Conservation (phyloP, 2,113 vertebrate species). For the Amphilophus citrinellus region DNA sequence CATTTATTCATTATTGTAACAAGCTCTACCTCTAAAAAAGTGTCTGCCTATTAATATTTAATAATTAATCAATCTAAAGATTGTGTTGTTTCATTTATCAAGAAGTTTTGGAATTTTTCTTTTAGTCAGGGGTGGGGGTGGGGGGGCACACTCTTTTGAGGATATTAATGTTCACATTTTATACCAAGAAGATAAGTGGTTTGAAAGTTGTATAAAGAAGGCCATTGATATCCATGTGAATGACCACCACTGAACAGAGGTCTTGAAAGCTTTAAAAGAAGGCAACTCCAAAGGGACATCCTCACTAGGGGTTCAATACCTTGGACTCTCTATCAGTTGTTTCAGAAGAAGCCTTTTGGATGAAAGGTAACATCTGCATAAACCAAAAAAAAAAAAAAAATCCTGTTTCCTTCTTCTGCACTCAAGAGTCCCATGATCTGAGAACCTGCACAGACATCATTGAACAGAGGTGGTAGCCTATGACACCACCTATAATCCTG, state of each 20-base stretch:
- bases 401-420: no score
- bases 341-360: not conserved
- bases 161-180: no score
- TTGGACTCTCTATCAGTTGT: not conserved
- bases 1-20: not conserved
- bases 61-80: not conserved
- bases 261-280: no score
- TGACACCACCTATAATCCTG: no score
- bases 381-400: not conserved
- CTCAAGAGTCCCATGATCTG: no score
- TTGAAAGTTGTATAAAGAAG: not conserved
- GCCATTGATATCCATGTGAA: not conserved
- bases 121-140: not conserved
- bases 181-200: not conserved
- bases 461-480: no score
- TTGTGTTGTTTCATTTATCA: not conserved
- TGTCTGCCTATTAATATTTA: not conserved
- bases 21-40: not conserved
- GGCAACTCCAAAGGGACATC: no score
- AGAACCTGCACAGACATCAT: no score
- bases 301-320: not conserved
- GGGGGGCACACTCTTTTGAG: no score
- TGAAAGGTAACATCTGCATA: not conserved
- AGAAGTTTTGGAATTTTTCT: not conserved
- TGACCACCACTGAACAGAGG: no score